phyloP scores from a whole-genome alignment of 2,888 invertebrate genomes.

The Aricia artaxerxes region DNA sequence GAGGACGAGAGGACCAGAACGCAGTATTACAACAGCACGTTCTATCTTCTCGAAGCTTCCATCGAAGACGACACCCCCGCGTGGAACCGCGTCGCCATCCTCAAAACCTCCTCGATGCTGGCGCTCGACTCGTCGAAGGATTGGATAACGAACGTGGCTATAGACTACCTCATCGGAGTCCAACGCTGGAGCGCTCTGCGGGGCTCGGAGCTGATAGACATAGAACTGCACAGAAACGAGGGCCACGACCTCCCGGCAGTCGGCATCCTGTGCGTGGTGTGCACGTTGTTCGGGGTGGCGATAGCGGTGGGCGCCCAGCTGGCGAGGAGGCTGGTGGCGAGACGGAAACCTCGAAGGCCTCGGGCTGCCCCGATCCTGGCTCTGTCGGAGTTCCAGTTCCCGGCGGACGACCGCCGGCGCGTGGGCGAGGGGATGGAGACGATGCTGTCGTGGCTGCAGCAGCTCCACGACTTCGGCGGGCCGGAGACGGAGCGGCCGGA shows the following conservation, averaged over 20 bases:
- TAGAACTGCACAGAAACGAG: slow-evolving; percentile 23
- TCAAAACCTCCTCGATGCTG: slow-evolving; percentile 15
- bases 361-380: slow-evolving; percentile 49
- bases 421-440: slow-evolving; percentile 89
- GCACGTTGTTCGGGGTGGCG: slow-evolving; percentile 40
- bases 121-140: slow-evolving; percentile 15
- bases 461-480: slow-evolving; percentile 90
- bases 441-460: slow-evolving; percentile 92
- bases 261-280: slow-evolving; percentile 37
- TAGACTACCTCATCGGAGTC: slow-evolving; percentile 19
- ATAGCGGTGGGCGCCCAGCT: slow-evolving; percentile 39
- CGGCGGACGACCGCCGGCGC: slow-evolving; percentile 57
- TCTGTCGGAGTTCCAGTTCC: slow-evolving; percentile 54
- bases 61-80: neutral
- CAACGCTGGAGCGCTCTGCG: slow-evolving; percentile 28
- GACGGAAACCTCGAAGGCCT: slow-evolving; percentile 43
- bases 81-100: slow-evolving; percentile 26
- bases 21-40: slow-evolving; percentile 36
- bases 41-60: slow-evolving; percentile 29
- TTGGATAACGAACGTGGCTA: slow-evolving; percentile 30
- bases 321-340: slow-evolving; percentile 35
- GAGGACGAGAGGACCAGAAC: slow-evolving; percentile 35
- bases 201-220: slow-evolving; percentile 23
- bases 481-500: slow-evolving; percentile 93
- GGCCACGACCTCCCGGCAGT: slow-evolving; percentile 37